These are phyloP conservation scores for Zaprionus obscuricornis DNA, from an alignment of 2,888 invertebrate genomes.

Conservation along the genomic window DNA sequence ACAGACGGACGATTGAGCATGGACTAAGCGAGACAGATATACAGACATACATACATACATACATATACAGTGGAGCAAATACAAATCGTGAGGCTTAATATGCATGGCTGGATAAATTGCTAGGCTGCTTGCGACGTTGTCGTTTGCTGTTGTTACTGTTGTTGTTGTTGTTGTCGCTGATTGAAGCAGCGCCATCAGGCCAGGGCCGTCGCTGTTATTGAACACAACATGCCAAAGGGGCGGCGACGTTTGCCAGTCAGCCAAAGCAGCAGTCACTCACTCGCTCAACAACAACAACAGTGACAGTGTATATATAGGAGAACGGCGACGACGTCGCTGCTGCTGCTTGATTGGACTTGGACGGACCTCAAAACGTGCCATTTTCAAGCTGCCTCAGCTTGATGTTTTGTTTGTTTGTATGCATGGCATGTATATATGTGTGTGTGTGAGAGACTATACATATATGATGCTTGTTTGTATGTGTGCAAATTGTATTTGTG, in stretches of 20 bases:
- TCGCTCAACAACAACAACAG: not conserved
- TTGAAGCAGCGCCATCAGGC: slow-evolving; percentile 46
- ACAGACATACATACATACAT: not conserved
- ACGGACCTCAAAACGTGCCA: slow-evolving; percentile 77
- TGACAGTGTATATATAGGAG: not conserved
- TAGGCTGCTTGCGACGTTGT: slow-evolving; percentile 59
- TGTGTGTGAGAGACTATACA: too few species aligned
- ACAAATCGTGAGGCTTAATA: slow-evolving; percentile 80
- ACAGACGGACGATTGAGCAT: not conserved
- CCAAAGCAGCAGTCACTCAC: slow-evolving; percentile 8
- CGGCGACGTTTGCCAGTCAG: slow-evolving; percentile 17
- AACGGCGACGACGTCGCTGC: slow-evolving; percentile 44
- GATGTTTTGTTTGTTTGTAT: slow-evolving; percentile 25
- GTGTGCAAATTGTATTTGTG: slow-evolving; percentile 53
- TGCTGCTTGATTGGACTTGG: slow-evolving; percentile 71
- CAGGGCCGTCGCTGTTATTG: slow-evolving; percentile 44
- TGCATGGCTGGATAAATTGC: slow-evolving; percentile 79
- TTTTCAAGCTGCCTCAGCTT: slow-evolving; percentile 68
- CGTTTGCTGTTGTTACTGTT: too few species aligned
- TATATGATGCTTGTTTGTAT: too few species aligned
- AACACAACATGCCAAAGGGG: slow-evolving; percentile 35
- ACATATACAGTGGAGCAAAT: slow-evolving; percentile 53
- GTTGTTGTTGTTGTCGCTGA: slow-evolving; percentile 47
- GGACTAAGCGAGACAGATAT: not conserved
- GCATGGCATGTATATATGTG: slow-evolving; percentile 16